Conservation (phyloP, 2,888 invertebrate genomes). For the Drosophila pullipes region DNA sequence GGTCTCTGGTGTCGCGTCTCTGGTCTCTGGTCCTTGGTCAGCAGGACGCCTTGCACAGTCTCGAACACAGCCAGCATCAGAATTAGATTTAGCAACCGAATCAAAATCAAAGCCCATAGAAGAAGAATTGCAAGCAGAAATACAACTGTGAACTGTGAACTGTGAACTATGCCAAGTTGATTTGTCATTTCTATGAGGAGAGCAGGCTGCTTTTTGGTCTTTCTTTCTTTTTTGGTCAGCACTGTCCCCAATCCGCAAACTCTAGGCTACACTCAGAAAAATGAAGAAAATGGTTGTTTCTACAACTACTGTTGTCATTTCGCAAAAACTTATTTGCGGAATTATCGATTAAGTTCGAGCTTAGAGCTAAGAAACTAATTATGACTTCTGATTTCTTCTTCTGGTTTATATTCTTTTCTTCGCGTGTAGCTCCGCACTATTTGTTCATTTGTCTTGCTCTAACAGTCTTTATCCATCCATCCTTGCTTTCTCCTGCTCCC, state of each 20-base stretch:
- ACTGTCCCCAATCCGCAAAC: slow-evolving; percentile 11
- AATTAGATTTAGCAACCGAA: slow-evolving; percentile 24
- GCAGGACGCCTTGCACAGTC: slow-evolving; percentile 26
- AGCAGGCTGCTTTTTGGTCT: background rate
- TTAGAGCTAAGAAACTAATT: background rate
- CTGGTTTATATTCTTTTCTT: background rate
- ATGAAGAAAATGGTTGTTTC: background rate
- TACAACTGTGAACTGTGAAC: slow-evolving; percentile 26
- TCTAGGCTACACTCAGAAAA: background rate
- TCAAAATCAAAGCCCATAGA: slow-evolving; percentile 13
- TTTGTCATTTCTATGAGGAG: slow-evolving; percentile 70
- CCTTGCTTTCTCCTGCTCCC: background rate
- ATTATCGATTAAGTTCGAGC: background rate
- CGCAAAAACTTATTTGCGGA: background rate
- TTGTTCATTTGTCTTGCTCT: slow-evolving; percentile 65
- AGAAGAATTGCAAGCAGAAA: slow-evolving; percentile 6
- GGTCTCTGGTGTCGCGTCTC: background rate
- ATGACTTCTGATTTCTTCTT: background rate
- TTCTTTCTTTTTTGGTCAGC: slow-evolving; percentile 15
- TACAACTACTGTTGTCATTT: background rate
- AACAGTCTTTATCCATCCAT: slow-evolving; percentile 51
- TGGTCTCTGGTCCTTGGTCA: background rate
- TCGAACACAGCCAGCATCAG: slow-evolving; percentile 31
- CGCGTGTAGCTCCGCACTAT: slow-evolving; percentile 24
- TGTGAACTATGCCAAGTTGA: slow-evolving; percentile 65